Percentiles rank a stretch among this genome's conserved stretches.
Conservation (phyloP, 1,140 invertebrate species). For the Drosophila pandora region DNA sequence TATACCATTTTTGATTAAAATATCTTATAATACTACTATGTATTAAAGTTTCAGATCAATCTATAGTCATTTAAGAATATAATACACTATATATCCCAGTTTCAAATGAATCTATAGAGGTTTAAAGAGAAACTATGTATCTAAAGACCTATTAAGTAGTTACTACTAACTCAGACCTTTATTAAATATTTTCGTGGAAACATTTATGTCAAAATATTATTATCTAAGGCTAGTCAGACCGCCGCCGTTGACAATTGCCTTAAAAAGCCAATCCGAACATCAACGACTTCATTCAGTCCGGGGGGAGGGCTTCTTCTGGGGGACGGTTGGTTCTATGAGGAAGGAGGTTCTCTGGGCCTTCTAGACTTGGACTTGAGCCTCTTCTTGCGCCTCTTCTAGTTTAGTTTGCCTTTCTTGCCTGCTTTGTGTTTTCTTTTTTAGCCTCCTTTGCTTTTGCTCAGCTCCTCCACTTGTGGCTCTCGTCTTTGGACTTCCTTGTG, state of each 20-base stretch:
- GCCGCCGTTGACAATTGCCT: conserved; percentile 47
- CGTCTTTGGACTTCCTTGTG: conserved; percentile 65
- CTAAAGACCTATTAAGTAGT: no score
- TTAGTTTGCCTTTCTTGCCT: conserved; percentile 36
- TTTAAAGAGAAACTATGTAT: no score
- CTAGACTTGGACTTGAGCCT: conserved; percentile 7
- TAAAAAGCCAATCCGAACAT: conserved; percentile 68
- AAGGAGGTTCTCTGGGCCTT: not conserved
- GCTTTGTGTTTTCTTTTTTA: conserved; percentile 42
- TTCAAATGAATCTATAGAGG: no score
- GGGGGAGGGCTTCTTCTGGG: conserved; percentile 10
- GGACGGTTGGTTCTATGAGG: no score
- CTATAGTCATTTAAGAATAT: no score
- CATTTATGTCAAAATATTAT: not conserved
- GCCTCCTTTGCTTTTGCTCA: conserved; percentile 31
- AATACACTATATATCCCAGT: no score
- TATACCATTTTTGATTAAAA: no score
- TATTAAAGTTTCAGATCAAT: no score
- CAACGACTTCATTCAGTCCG: conserved; percentile 71
- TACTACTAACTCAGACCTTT: not conserved
- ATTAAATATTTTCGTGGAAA: not conserved
- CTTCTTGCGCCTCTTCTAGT: conserved; percentile 26
- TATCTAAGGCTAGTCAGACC: conserved; percentile 4
- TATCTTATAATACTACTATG: no score
- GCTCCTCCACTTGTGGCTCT: conserved; percentile 19